Evolutionary conservation across 23 tunicate species (phyloP).

Genomic region (Oikopleura vanhoeffeni): DNA sequence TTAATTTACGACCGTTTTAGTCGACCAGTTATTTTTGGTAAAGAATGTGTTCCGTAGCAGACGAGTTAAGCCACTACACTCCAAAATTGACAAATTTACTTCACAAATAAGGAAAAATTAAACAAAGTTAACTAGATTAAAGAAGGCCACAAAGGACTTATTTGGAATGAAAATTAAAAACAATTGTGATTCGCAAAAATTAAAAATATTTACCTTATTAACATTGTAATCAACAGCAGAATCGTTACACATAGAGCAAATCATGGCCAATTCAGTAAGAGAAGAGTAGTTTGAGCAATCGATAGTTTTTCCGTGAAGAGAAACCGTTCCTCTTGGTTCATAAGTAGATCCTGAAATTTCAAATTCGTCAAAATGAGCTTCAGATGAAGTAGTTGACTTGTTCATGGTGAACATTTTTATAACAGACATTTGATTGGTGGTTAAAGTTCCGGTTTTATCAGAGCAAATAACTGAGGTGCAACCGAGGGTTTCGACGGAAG

Average conservation of each 20-base stretch:
- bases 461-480: conserved; percentile 99
- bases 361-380: conserved; percentile 21
- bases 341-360: conserved; percentile 83
- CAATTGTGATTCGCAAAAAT: no score
- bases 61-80: no score
- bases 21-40: no score
- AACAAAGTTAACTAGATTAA: no score
- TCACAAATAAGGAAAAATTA: no score
- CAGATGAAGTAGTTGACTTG: not conserved
- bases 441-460: conserved; percentile 94
- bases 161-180: no score
- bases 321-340: conserved; percentile 80
- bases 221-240: conserved; percentile 86
- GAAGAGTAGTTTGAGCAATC: conserved; percentile 38
- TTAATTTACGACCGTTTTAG: no score
- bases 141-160: no score
- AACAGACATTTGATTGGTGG: conserved; percentile 98
- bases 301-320: conserved; percentile 32
- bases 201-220: not conserved
- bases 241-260: conserved; percentile 91
- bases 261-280: conserved; percentile 65
- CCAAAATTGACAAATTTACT: no score
- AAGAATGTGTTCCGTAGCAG: no score
- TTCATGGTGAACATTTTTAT: conserved; percentile 30
- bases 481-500: conserved; percentile 92